These are phyloP conservation scores for Melinaea menophilus DNA, from an alignment of 2,888 invertebrate species.

Conservation along the genomic window DNA sequence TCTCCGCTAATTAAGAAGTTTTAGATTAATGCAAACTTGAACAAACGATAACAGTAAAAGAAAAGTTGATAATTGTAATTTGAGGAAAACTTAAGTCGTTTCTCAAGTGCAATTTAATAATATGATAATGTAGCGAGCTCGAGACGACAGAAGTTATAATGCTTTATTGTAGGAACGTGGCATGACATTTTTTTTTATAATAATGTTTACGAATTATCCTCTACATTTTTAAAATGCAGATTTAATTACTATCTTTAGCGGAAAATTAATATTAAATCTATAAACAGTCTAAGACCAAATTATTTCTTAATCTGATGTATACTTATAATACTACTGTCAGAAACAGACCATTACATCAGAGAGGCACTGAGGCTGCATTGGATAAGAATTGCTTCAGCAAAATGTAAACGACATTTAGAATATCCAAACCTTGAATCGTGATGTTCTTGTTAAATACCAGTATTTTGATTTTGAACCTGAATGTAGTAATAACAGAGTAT, in stretches of 20 bases:
- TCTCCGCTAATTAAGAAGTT: slow-evolving; percentile 66
- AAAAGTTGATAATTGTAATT: slow-evolving; percentile 7
- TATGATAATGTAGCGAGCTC: background rate
- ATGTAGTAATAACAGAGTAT: too few relatives aligned
- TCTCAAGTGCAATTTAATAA: slow-evolving; percentile 2
- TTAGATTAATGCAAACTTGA: slow-evolving; percentile 50
- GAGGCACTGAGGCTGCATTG: background rate
- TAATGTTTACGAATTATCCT: too few relatives aligned
- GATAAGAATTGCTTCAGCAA: background rate
- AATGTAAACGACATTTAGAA: background rate
- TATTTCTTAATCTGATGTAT: too few relatives aligned
- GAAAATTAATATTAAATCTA: too few relatives aligned
- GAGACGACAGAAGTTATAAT: slow-evolving; percentile 24
- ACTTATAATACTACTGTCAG: background rate
- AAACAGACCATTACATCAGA: background rate
- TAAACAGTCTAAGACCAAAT: too few relatives aligned
- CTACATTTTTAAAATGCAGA: too few relatives aligned
- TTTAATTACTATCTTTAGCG: too few relatives aligned
- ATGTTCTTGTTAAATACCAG: too few relatives aligned
- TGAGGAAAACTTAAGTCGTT: background rate
- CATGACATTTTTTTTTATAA: too few relatives aligned
- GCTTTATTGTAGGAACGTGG: slow-evolving; percentile 13
- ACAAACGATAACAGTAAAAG: slow-evolving; percentile 6
- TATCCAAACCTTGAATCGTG: background rate
- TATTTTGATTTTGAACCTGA: too few relatives aligned